These are phyloP conservation scores for Epirrhoe alternata DNA, from an alignment of 2,888 invertebrate genomes.

Conservation along the genomic window DNA sequence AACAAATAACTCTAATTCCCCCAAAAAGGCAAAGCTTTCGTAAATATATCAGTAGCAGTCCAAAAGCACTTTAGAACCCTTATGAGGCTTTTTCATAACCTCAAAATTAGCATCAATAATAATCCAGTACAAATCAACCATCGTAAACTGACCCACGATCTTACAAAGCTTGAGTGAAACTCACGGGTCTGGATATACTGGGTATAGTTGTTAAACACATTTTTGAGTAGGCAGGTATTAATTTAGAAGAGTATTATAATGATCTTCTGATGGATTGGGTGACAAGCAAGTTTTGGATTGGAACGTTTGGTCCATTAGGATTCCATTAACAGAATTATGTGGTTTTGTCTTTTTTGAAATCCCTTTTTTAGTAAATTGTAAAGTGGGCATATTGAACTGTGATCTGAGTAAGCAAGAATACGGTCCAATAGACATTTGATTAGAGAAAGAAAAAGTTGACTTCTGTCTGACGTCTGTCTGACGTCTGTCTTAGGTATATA, in stretches of 20 bases:
- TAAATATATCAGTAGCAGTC: conserved; percentile 80
- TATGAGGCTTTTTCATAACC: conserved; percentile 67
- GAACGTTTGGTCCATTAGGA: conserved; percentile 49
- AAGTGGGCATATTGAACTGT: neutral
- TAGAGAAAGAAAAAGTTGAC: neutral
- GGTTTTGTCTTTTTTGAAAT: conserved; percentile 27
- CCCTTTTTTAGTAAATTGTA: conserved; percentile 24
- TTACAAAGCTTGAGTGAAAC: neutral
- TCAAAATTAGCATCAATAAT: conserved; percentile 80
- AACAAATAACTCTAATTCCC: conserved; percentile 53
- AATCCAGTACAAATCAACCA: conserved; percentile 62
- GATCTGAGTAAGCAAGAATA: neutral
- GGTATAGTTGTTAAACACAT: conserved; percentile 61
- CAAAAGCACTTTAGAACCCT: conserved; percentile 79
- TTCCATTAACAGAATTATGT: conserved; percentile 37
- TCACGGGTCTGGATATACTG: conserved; percentile 34
- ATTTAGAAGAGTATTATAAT: conserved; percentile 79
- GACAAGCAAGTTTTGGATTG: conserved; percentile 67
- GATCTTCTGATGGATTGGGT: conserved; percentile 81
- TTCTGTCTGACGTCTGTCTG: too few relatives aligned
- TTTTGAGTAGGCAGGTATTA: conserved; percentile 78
- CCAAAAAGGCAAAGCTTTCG: conserved; percentile 60
- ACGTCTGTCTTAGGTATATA: too few relatives aligned
- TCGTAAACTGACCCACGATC: conserved; percentile 43
- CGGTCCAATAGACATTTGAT: neutral